These are phyloP conservation scores for Spea hammondii DNA, from an alignment of 2,797 vertebrate species.

Conservation along the genomic window DNA sequence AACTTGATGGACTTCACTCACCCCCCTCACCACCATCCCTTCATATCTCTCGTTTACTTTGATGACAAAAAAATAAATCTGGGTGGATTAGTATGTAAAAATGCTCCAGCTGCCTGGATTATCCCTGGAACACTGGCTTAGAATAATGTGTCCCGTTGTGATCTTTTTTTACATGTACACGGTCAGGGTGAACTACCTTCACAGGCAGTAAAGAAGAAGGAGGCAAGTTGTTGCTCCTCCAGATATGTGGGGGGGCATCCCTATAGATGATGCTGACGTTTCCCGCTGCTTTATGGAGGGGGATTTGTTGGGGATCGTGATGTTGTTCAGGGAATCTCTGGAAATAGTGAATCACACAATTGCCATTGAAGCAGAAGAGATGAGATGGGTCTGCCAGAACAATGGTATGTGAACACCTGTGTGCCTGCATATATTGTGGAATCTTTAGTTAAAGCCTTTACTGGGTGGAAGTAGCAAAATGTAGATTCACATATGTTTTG, in stretches of 20 bases:
- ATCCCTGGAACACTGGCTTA: background rate
- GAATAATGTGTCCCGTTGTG: background rate
- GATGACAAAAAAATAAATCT: slow-evolving; percentile 38
- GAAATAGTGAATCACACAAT: slow-evolving; percentile 58
- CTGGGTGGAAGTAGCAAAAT: no score
- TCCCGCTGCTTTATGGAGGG: slow-evolving; percentile 38
- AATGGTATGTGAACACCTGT: slow-evolving; percentile 38
- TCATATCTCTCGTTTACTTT: background rate
- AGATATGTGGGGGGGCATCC: slow-evolving; percentile 18
- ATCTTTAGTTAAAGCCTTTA: no score
- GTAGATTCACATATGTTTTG: no score
- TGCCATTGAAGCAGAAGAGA: slow-evolving; percentile 59
- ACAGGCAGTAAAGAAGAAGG: background rate
- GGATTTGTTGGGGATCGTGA: slow-evolving; percentile 22
- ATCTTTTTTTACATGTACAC: background rate
- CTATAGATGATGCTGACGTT: slow-evolving; percentile 10
- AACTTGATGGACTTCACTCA: no score
- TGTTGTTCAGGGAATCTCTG: slow-evolving; percentile 35
- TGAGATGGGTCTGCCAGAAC: slow-evolving; percentile 60
- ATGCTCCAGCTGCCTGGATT: slow-evolving; percentile 25
- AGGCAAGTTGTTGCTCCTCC: background rate
- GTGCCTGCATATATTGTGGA: no score
- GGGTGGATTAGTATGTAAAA: slow-evolving; percentile 27
- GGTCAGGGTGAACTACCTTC: background rate
- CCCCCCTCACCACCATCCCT: background rate